Evolutionary conservation across 2,113 vertebrate genomes (phyloP).

Genomic region (Xyliphius kryptos): DNA sequence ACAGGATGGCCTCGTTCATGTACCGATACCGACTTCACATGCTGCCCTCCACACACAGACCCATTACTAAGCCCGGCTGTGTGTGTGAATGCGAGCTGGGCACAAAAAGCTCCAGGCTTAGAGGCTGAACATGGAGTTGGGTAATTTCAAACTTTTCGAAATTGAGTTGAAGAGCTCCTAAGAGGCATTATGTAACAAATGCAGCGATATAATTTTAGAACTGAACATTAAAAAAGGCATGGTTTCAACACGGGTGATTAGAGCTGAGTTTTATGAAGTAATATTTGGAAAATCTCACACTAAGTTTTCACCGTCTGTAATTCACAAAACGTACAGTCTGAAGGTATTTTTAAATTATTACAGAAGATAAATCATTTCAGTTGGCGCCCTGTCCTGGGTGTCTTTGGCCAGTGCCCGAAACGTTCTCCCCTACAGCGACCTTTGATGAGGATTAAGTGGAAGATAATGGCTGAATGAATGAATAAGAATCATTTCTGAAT

Average conservation of each 20-base stretch:
- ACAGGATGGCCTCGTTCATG: background rate
- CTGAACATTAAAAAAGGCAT: background rate
- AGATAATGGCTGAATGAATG: no score
- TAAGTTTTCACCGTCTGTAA: no score
- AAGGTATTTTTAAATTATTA: no score
- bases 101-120: background rate
- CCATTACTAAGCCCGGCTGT: background rate
- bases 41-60: background rate
- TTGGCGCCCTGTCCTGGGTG: no score
- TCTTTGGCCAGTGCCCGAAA: no score
- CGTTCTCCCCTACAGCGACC: no score
- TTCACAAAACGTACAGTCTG: no score
- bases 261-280: background rate
- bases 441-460: no score
- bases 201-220: conserved; percentile 18
- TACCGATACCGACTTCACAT: conserved; percentile 3
- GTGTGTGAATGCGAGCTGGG: background rate
- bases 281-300: no score
- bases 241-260: conserved; percentile 3
- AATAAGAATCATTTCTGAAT: no score
- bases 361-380: no score
- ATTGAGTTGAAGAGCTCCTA: background rate
- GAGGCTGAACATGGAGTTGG: background rate
- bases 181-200: conserved; percentile 1
- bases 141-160: background rate